Base-by-base conservation (phyloP, 2,888 invertebrate genomes). In the Polyploca ridens region DNA sequence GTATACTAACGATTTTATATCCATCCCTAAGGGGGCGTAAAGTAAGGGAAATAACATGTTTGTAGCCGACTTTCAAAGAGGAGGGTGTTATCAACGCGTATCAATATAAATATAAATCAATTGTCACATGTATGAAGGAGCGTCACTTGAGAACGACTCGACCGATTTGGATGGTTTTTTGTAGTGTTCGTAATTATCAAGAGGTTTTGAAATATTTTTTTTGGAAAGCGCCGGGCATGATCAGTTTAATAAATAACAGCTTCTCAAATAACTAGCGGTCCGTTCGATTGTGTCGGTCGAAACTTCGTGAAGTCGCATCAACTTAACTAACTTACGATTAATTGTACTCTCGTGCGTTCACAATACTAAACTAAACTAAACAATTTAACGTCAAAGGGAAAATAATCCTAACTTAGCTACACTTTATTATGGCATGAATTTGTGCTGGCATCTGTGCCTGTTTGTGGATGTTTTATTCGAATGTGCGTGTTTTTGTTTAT, bases 341-440 rank as follows among this genome's bases (percentile, higher is more conserved):
- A 83, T 93, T 93, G 93, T 93, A 93, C 93, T 90, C 70, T 89
- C 82, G 85, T 87, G 86, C 85, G 82, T 85, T 83, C 81, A 73
- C 73, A 67, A 67, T 69, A 76, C 76, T 64, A 74, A 77, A 70
- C 59, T 64, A 64, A 49, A 62, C 33, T 49, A 63, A 62, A 66
- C 54, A n/a, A n/a, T n/a, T 64, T 69, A 71, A 74, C 64, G 69
- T 73, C 77, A 77, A 76, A 75, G 66, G 67, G 68, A 68, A 41
- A 41, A 71, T 77, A 77, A 71, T 73, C 73, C 78, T 78, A 74
- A 71, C 75, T 78, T 81, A 82, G 73, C 41, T 41, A 41, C 41
- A 41, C 4, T 66, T 77, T 82, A 80, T 49, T 77, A 76, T 87
- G 88, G 87, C 86, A 82, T 84, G 73, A 73, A 71, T 75, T 82